Evolutionary conservation across 1,140 invertebrate genomes (phyloP).

Genomic region (Lasaia peninsularis): DNA sequence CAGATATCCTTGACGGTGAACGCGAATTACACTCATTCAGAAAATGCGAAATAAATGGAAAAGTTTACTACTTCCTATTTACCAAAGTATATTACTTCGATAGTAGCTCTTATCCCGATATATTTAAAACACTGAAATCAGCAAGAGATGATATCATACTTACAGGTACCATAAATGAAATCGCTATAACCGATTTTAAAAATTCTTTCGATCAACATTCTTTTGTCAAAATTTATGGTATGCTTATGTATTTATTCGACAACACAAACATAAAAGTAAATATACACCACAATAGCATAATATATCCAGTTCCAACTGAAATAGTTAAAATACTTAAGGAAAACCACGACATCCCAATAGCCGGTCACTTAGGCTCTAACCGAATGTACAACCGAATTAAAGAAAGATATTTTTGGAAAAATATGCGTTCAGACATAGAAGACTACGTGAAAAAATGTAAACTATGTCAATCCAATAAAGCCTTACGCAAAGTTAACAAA

Average conservation of each 20-base stretch:
- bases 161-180: conserved; percentile 14
- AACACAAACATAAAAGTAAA: conserved; percentile 17
- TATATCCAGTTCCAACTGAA: conserved; percentile 16
- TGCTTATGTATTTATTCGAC: conserved; percentile 18
- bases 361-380: conserved; percentile 5
- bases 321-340: conserved; percentile 19
- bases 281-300: conserved; percentile 14
- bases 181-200: conserved; percentile 29
- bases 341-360: conserved; percentile 15
- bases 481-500: conserved; percentile 15
- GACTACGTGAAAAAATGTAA: conserved; percentile 21
- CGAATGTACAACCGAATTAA: conserved; percentile 21
- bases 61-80: conserved; percentile 27
- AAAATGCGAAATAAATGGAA: conserved; percentile 16
- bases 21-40: conserved; percentile 18
- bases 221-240: conserved; percentile 19
- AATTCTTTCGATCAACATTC: conserved; percentile 31
- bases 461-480: conserved; percentile 29
- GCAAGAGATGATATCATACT: conserved; percentile 17
- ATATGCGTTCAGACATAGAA: conserved; percentile 25
- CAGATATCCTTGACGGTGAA: conserved; percentile 15
- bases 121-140: conserved; percentile 22
- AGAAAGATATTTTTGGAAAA: conserved; percentile 22
- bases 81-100: conserved; percentile 36
- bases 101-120: conserved; percentile 22